These are phyloP conservation scores for Athalia circularis DNA, from an alignment of 2,888 invertebrate species.

Conservation along the genomic window DNA sequence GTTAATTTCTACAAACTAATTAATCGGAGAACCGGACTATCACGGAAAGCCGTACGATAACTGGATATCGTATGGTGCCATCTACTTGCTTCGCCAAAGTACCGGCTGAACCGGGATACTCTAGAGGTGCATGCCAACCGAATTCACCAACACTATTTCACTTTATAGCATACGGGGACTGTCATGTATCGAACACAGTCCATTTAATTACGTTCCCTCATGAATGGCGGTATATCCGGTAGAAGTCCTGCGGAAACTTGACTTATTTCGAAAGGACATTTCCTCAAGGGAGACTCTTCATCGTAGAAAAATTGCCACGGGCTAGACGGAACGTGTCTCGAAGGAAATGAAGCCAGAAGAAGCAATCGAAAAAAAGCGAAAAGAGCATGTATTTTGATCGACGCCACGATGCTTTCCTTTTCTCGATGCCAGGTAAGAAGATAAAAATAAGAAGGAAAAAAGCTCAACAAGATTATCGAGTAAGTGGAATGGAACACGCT, in stretches of 20 bases:
- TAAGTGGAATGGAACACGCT: too few species aligned
- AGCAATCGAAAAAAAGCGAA: constrained; percentile 4
- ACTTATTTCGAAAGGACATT: constrained; percentile 21
- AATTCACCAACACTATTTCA: too few species aligned
- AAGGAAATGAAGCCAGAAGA: background rate
- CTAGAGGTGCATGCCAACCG: too few species aligned
- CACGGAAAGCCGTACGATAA: constrained; percentile 40
- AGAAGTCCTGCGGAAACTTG: background rate
- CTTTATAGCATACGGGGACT: background rate
- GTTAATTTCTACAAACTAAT: constrained; percentile 72
- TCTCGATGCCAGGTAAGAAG: too few species aligned
- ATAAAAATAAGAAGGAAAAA: too few species aligned
- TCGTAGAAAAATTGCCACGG: background rate
- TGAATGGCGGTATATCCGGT: background rate
- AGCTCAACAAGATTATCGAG: too few species aligned
- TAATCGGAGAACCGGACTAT: constrained; percentile 67
- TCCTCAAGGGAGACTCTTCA: constrained; percentile 17
- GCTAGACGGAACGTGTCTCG: background rate
- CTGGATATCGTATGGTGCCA: constrained; percentile 13
- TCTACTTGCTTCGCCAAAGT: too few species aligned
- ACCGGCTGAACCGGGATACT: too few species aligned
- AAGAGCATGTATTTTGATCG: constrained; percentile 21
- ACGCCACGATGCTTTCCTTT: background rate
- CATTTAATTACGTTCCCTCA: constrained; percentile 29
- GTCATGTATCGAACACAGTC: constrained; percentile 28